Base-by-base conservation (phyloP, 2,113 vertebrate species). In the Syngnathus typhle region DNA sequence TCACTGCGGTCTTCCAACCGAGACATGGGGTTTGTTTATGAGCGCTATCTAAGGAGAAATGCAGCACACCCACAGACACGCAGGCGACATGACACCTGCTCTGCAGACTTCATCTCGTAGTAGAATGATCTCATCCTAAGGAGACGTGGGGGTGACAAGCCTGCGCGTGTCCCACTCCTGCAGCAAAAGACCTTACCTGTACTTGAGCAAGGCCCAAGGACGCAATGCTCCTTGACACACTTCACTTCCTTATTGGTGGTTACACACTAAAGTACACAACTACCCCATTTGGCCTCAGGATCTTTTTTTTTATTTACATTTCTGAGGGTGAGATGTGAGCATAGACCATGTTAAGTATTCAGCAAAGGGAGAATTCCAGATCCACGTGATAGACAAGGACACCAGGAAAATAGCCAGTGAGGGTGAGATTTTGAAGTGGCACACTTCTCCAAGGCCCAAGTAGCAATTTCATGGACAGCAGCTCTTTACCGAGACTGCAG, bases 91-190 rank as follows among this genome's bases (percentile, higher is more conserved):
- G 77, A 74, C 86, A 82, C 82, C 83, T 82, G 83, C 84, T 88
- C 75, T 81, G 82, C 82, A 82, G 77, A 72, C 75, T 79, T 81
- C 71, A 80, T 82, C 71, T 77, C 69, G 66, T 82, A 68, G 82
- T 74, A 72, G 80, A 80, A 89, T 89, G 86, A 90, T 84, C 82
- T 91, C 89, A 91, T 90, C 79, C 73, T 72, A 75, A 63, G 67
- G 71, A 75, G 73, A 75, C 5, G 74, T 8, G 18, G 80, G 59
- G 74, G 15, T 21, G 65, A 58, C 69, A 68, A 69, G 65, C 80
- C 69, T 84, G 83, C 74, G 71, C 74, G 67, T 84, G 74, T 69
- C 71, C 27, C 62, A 73, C 78, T 83, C 80, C 78, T 85, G 85
- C 88, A 83, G 84, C 87, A 80, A 68, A 78, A 69, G 69, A 71